These are phyloP conservation scores for Polypterus bichir DNA, from an alignment of 2,113 vertebrate species.

Conservation along the genomic window DNA sequence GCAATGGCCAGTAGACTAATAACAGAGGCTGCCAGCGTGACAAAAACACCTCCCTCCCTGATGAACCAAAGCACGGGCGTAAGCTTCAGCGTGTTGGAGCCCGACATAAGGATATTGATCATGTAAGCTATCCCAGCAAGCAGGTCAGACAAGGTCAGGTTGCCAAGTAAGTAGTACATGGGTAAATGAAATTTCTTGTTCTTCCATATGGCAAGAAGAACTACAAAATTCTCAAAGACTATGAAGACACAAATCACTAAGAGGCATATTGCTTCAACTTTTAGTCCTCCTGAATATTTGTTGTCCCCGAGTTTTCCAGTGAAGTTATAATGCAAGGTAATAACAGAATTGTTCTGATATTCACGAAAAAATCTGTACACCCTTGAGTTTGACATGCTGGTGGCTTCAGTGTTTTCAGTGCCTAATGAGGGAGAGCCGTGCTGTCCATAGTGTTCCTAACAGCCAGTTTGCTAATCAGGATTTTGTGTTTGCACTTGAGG, in stretches of 20 bases:
- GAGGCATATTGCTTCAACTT: slow-evolving; percentile 51
- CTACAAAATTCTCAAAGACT: slow-evolving; percentile 66
- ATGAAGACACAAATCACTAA: slow-evolving; percentile 71
- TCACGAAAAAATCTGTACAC: slow-evolving; percentile 37
- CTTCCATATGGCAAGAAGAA: slow-evolving; percentile 67
- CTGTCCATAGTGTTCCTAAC: too few species aligned
- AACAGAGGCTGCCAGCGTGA: slow-evolving; percentile 68
- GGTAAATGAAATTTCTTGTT: slow-evolving; percentile 80
- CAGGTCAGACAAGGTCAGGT: slow-evolving; percentile 74
- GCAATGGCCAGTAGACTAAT: slow-evolving; percentile 79
- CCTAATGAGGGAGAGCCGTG: too few species aligned
- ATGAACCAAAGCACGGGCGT: slow-evolving; percentile 73
- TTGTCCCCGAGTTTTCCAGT: slow-evolving; percentile 63
- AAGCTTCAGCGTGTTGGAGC: slow-evolving; percentile 61
- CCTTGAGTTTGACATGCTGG: background rate
- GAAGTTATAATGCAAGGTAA: slow-evolving; percentile 70
- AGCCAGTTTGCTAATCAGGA: too few species aligned
- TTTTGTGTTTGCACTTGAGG: too few species aligned
- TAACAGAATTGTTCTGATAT: slow-evolving; percentile 52
- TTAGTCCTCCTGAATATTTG: slow-evolving; percentile 57
- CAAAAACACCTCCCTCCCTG: slow-evolving; percentile 71
- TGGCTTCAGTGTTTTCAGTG: too few species aligned
- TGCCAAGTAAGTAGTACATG: slow-evolving; percentile 79
- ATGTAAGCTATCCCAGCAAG: slow-evolving; percentile 74
- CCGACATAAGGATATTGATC: slow-evolving; percentile 72